A percentile compares a stretch with the other conserved stretches of the same genome.
Conservation (phyloP, 1,140 invertebrate species). For the Globodera ellingtonae region DNA sequence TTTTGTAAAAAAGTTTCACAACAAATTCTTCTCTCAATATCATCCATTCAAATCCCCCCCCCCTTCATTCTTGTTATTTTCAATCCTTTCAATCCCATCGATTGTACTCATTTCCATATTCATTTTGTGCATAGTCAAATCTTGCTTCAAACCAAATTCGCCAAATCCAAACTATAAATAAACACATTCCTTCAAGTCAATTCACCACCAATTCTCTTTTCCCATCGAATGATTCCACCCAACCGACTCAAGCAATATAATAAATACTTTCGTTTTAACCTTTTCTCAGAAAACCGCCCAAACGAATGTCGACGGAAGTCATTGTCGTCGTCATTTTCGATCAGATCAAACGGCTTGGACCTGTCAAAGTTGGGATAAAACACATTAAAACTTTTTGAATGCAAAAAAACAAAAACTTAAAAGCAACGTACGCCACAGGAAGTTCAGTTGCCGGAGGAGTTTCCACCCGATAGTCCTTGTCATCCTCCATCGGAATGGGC, state of each 20-base stretch:
- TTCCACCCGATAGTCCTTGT: constrained; percentile 8
- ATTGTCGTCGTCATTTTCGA: constrained; percentile 16
- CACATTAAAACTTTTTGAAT: too few relatives aligned
- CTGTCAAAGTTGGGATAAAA: not conserved
- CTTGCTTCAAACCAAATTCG: too few relatives aligned
- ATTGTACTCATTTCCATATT: too few relatives aligned
- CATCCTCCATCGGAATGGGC: not conserved
- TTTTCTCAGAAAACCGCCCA: not conserved
- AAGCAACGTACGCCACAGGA: not conserved
- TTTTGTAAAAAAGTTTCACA: too few relatives aligned
- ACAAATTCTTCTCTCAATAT: not conserved
- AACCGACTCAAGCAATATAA: not conserved
- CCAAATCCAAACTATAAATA: too few relatives aligned
- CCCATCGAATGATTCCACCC: not conserved
- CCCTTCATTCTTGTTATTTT: too few relatives aligned
- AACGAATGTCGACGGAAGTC: constrained; percentile 2
- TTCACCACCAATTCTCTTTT: not conserved
- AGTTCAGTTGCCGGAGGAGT: not conserved
- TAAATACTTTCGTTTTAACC: not conserved
- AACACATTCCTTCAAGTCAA: too few relatives aligned
- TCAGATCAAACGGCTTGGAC: not conserved
- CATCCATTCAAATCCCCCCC: not conserved
- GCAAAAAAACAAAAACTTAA: not conserved
- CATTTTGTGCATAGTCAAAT: too few relatives aligned
- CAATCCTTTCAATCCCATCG: too few relatives aligned